These are phyloP conservation scores for Lophotriccus pileatus DNA, from an alignment of 2,797 vertebrate species.

Conservation along the genomic window DNA sequence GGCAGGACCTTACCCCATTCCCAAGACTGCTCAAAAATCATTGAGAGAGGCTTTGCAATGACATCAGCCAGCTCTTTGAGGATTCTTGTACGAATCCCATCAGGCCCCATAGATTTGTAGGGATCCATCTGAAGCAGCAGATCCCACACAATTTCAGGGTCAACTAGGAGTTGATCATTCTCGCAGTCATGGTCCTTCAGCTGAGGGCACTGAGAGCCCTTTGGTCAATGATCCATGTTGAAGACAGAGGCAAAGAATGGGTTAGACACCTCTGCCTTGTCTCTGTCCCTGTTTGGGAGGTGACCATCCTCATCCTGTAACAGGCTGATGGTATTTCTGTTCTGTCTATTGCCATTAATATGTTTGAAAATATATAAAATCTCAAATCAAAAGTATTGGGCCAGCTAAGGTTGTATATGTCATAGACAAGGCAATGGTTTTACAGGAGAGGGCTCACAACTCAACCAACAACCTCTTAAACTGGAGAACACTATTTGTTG, in stretches of 20 bases:
- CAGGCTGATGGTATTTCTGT: neutral
- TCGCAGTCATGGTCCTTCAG: no score
- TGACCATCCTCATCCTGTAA: neutral
- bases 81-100: no score
- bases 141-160: no score
- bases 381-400: neutral
- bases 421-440: neutral
- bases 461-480: neutral
- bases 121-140: no score
- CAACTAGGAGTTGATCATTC: no score
- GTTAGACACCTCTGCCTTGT: neutral
- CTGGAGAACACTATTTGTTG: neutral
- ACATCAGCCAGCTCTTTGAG: no score
- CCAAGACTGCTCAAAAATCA: no score
- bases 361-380: neutral
- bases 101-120: no score
- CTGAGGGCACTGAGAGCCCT: no score
- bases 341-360: neutral
- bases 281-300: neutral
- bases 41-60: no score
- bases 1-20: no score
- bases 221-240: neutral
- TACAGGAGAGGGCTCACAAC: neutral
- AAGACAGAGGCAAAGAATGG: neutral
- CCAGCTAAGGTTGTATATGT: neutral